These are phyloP conservation scores for Ceyx melanurus DNA, from an alignment of 2,113 vertebrate genomes.

Conservation along the genomic window DNA sequence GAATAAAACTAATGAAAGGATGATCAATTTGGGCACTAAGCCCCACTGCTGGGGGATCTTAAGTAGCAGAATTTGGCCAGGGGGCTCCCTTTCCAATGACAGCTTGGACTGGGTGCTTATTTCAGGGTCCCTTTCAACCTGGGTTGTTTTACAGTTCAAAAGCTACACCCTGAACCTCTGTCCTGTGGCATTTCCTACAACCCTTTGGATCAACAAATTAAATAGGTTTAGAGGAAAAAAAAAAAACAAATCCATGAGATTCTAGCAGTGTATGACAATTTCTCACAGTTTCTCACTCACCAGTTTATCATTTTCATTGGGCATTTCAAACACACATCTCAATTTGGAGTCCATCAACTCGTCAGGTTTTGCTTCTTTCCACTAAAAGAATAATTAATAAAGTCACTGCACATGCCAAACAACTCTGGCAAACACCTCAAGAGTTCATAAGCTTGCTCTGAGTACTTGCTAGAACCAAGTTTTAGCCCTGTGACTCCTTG, in stretches of 20 bases:
- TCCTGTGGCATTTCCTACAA: background rate
- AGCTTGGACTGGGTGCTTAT: background rate
- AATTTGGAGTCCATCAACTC: constrained; percentile 99
- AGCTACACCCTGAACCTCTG: background rate
- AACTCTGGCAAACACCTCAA: background rate
- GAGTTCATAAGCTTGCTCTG: background rate
- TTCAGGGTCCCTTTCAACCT: background rate
- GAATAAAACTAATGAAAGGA: background rate
- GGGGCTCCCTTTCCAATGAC: accelerated
- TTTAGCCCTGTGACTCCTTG: background rate
- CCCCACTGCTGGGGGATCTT: background rate
- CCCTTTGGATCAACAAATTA: background rate
- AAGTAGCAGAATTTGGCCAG: background rate
- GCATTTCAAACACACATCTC: constrained; percentile 98
- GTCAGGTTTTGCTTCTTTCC: constrained; percentile 97
- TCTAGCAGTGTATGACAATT: background rate
- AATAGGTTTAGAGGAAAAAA: background rate
- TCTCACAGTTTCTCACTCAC: constrained; percentile 42
- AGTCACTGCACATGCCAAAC: background rate
- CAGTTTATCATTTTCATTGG: constrained; percentile 95
- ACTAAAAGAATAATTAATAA: constrained; percentile 80
- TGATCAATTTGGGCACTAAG: background rate
- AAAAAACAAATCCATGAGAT: background rate
- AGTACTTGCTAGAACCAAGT: background rate
- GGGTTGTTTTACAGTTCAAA: background rate